Base-by-base conservation (phyloP, 2,888 invertebrate species). In the Amorpha juglandis region DNA sequence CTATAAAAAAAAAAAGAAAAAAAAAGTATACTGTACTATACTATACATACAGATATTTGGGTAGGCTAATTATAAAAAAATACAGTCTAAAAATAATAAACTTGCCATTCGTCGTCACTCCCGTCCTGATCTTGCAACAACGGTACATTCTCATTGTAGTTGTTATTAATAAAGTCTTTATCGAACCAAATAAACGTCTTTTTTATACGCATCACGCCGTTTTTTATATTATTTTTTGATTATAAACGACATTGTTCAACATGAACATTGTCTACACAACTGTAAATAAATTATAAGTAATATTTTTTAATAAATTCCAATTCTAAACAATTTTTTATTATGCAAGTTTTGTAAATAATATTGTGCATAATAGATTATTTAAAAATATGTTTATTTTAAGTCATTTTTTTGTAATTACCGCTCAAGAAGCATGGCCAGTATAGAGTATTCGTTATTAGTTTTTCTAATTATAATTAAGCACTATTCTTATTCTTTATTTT, bases 171-270 rank as follows among this genome's bases (percentile, higher is more conserved):
- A 33, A 82, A 81, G 69, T 87, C 86, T n/a, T 77, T 76, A 1
- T 91, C 87, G 64, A 82, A 86, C 14, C 85, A 71, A 52, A 90
- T 47, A 68, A 86, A 86, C 0, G 91, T 91, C 69, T 92, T 92
- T 75, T 78, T 86, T 70, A 92, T 84, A 68, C 85, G 87, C 92
- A 92, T 91, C 72, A 76, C 83, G 45, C 52, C 27, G 19, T 14
- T 38, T 47, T n/a, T 63, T 14, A 62, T 21, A 42, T 12, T 12
- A 58, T 38, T 55, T 6, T 16, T 38, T 55, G 35, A 11, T 11
- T 1, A 50, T 1, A 9, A 11, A 19, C 16, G 16, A 19, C 50
- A 50, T 50, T 16, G 14, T 50, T 9, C 9, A 0, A 9, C 9
- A 9, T 50, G 11, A 42, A 45, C 14, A 19, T 19, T 1, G 1